A percentile compares a stretch with the other conserved stretches of the same genome.
Conservation (phyloP, 37 sponge, comb jelly and placozoan genomes). For the Beroe ovata region DNA sequence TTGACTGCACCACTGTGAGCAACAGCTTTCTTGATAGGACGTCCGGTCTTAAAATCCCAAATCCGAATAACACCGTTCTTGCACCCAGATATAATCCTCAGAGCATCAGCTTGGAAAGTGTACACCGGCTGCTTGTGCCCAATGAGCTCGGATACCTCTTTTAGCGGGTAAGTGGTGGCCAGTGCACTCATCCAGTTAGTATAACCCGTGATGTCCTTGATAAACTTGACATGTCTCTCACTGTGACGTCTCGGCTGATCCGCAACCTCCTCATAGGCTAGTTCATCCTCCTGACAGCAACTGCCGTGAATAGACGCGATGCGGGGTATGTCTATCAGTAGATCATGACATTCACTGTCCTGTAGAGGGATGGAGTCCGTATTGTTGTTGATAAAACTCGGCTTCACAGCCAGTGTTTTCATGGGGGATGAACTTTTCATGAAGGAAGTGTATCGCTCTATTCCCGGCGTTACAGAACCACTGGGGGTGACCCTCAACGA, state of each 20-base stretch:
- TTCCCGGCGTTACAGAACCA: not conserved
- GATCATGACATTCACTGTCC: not conserved
- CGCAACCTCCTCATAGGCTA: slow-evolving; percentile 21
- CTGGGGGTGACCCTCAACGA: not conserved
- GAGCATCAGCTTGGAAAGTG: slow-evolving; percentile 54
- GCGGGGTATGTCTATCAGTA: not conserved
- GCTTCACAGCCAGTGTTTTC: not conserved
- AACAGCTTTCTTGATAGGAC: slow-evolving; percentile 19
- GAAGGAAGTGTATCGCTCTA: not conserved
- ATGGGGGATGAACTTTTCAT: not conserved
- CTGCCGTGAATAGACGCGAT: slow-evolving; percentile 50
- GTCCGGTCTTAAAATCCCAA: slow-evolving; percentile 42
- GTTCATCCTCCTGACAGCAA: slow-evolving; percentile 30
- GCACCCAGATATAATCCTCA: slow-evolving; percentile 38
- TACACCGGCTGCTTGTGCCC: slow-evolving; percentile 54
- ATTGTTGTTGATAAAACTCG: too few relatives aligned
- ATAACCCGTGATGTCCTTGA: slow-evolving; percentile 21
- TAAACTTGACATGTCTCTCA: slow-evolving; percentile 17
- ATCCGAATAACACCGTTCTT: slow-evolving; percentile 4
- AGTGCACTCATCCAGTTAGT: slow-evolving; percentile 44
- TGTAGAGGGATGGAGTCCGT: not conserved
- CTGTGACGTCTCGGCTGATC: slow-evolving; percentile 5
- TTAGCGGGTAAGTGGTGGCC: slow-evolving; percentile 46
- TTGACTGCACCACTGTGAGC: slow-evolving; percentile 59
- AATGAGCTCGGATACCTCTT: not conserved